phyloP scores from a whole-genome alignment of 2,888 invertebrate species.

The Lypha dubia region DNA sequence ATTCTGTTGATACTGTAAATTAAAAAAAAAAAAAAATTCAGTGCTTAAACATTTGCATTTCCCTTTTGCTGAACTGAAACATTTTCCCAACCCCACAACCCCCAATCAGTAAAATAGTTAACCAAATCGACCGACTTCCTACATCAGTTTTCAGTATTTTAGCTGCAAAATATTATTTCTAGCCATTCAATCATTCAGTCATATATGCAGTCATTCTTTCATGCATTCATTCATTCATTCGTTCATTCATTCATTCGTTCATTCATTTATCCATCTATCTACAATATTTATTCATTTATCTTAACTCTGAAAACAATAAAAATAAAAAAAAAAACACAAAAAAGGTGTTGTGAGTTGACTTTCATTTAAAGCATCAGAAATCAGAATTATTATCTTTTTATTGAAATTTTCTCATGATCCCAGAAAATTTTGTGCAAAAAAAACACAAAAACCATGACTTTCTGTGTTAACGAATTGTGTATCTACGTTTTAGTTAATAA shows the following conservation, averaged over 20 bases:
- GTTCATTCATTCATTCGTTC: conserved; percentile 7
- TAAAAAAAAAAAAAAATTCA: conserved; percentile 81
- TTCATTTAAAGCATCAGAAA: conserved; percentile 65
- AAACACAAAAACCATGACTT: not conserved
- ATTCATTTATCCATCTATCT: conserved; percentile 26
- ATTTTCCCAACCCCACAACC: too few relatives aligned
- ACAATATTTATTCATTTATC: conserved; percentile 67
- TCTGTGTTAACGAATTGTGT: conserved; percentile 44
- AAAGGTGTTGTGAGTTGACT: conserved; percentile 61
- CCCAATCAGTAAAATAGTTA: conserved; percentile 38
- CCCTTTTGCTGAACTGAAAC: not conserved
- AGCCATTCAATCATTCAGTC: conserved; percentile 32
- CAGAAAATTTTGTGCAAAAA: conserved; percentile 7
- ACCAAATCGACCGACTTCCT: conserved; percentile 57
- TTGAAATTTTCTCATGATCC: conserved; percentile 40
- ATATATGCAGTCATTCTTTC: conserved; percentile 11
- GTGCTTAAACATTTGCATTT: conserved; percentile 78
- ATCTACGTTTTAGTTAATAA: conserved; percentile 62
- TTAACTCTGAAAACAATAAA: conserved; percentile 41
- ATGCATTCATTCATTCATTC: conserved; percentile 36
- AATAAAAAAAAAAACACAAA: not conserved
- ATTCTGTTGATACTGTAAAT: conserved; percentile 82
- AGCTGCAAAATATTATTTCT: conserved; percentile 16
- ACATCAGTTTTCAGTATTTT: conserved; percentile 31
- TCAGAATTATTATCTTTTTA: conserved; percentile 54